Base-by-base conservation (phyloP, 2,888 invertebrate genomes). In the Malthinus flaveolus region DNA sequence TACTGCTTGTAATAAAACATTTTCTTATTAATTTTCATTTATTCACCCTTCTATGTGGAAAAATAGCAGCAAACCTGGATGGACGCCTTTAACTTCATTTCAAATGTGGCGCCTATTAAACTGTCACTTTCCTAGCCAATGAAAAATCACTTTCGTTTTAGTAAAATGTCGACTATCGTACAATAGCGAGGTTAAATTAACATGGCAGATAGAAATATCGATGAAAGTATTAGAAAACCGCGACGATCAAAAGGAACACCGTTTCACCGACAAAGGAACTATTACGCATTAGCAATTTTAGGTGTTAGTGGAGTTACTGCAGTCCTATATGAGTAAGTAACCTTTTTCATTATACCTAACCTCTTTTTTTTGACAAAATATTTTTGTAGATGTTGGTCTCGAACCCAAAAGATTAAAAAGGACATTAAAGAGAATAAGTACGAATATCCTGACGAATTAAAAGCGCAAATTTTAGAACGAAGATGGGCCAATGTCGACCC, bases 231-330 rank as follows among this genome's bases (percentile, higher is more conserved):
- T 44, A 68, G 87, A 74, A 88, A 88, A 81, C 87, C 88, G 62
- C 82, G 88, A 76, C 81, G 83, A 78, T 76, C 86, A 59, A 81
- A 80, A 75, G 88, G 88, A 66, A 88, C 88, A 39, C 88, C 88
- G 42, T 83, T 87, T 47, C 83, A 80, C 63, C 72, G 68, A 61
- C 79, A 82, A 57, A 78, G 86, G 62, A 86, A 87, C 74, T 77
- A 79, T 57, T 78, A 84, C 63, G 83, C 82, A 8, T 66, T 78
- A 12, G 81, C 81, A 31, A 59, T 81, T 7, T 37, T 87, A 61
- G 74, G 75, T 33, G 45, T 80, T 57, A 82, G 82, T 58, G 67
- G 79, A 48, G 7, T 80, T 39, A 71, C 66, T 56, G 84, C 83
- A 62, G 64, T 72, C 10, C 62, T 81, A 57, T 83, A 80, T 54